Percentiles rank a stretch among this genome's conserved stretches.
phyloP scores from a whole-genome alignment of 2,113 vertebrate species.

The Phoxinus phoxinus region DNA sequence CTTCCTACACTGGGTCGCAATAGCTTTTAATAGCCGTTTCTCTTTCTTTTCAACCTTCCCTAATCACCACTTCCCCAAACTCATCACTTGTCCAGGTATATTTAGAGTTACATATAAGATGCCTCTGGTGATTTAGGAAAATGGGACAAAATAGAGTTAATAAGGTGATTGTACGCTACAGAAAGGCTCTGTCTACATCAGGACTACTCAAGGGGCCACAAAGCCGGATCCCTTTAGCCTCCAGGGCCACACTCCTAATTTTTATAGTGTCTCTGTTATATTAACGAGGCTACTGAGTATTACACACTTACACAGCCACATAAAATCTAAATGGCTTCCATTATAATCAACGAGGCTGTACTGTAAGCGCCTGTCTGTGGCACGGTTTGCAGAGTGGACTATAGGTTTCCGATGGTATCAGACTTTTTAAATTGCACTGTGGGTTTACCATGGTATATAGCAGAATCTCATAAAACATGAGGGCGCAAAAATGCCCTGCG shows the following conservation, averaged over 20 bases:
- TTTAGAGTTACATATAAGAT: slow-evolving; percentile 63
- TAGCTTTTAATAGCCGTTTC: slow-evolving; percentile 52
- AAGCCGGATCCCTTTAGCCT: not conserved
- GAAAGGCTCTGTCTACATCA: slow-evolving; percentile 33
- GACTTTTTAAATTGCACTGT: not conserved
- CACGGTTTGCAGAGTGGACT: not conserved
- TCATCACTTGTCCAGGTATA: slow-evolving; percentile 65
- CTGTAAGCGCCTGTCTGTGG: not conserved
- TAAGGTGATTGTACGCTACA: slow-evolving; percentile 52
- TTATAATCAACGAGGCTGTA: slow-evolving; percentile 7
- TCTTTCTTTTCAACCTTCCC: slow-evolving; percentile 29
- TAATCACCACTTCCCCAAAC: slow-evolving; percentile 38
- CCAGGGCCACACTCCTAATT: not conserved
- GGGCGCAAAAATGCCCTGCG: not conserved
- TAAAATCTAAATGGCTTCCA: not conserved
- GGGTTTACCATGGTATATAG: not conserved
- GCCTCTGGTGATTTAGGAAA: slow-evolving; percentile 59
- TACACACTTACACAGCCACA: not conserved
- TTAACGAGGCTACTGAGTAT: slow-evolving; percentile 14
- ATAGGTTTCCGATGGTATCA: not conserved
- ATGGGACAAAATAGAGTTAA: slow-evolving; percentile 59
- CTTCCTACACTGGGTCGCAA: slow-evolving; percentile 40
- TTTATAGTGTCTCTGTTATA: slow-evolving; percentile 1
- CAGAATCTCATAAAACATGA: not conserved
- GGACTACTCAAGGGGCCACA: slow-evolving; percentile 13